Evolutionary conservation across 2,113 vertebrate species (phyloP), one percentile per base, ranked within the genome.

Genomic region (Poecile atricapillus): DNA sequence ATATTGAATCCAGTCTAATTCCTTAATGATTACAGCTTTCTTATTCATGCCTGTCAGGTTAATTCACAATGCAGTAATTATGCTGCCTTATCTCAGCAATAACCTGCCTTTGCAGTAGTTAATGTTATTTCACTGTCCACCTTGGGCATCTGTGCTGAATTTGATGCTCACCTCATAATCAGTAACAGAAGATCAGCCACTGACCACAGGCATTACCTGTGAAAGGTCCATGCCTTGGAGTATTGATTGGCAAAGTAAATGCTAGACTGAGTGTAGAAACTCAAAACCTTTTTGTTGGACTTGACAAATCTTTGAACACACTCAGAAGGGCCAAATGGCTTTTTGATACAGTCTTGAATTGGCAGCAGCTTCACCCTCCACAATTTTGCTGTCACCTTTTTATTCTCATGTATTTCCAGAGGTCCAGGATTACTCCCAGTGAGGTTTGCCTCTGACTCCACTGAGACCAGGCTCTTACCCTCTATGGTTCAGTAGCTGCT

Each of bases 221-320:
- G 91, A 98, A 98, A 98, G 85, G 97, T 98, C 98, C 97, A 97
- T 98, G 82, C 55, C 93, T 97, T 99, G 97, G 99, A 98, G 98
- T 98, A 98, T 98, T 98, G 97, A 98, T 98, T 97, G 93, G 97
- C 97, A 97, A 98, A 98, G 94, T 91, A 98, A 93, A 94, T 94
- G 93, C 92, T 94, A 96, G 97, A 97, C 85, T 85, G 93, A 95
- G 94, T 53, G 90, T 97, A 89, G 91, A 96, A 95, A 89, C 10
- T 73, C 82, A 68, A 81, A 18, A 68, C 27, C 10, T 93, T 85
- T 56, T 53, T 82, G 37, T 87, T 93, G 88, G 79, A 50, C 76
- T 65, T 46, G 24, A 79, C 76, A 96, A 89, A 71, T 82, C 70
- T 91, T 76, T 89, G 88, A 91, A 82, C 49, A 23, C 28, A 52